Percentiles rank a stretch among this genome's conserved stretches.
phyloP scores from a whole-genome alignment of 2,113 vertebrate genomes.

The Rhegmatorhina hoffmannsi region DNA sequence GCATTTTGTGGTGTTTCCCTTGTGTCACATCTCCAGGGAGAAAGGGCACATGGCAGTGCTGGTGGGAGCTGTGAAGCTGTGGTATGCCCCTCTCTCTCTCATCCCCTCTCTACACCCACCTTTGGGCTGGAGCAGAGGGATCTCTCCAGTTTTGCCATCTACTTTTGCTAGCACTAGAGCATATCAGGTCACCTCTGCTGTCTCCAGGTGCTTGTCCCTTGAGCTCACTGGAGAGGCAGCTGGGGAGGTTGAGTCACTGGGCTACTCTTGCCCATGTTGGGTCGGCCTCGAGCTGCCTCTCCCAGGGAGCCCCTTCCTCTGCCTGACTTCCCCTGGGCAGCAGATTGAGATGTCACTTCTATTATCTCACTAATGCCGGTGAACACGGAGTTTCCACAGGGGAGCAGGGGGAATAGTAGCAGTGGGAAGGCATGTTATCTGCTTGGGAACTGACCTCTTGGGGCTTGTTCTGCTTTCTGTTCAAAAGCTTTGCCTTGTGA shows the following conservation, averaged over 20 bases:
- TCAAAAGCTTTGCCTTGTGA: background rate
- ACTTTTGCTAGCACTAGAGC: background rate
- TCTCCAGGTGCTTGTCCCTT: background rate
- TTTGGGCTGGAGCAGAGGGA: background rate
- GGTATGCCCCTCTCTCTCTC: background rate
- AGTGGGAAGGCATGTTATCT: background rate
- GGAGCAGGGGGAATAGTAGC: background rate
- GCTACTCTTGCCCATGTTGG: background rate
- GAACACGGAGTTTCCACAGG: background rate
- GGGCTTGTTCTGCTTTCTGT: background rate
- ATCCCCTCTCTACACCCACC: background rate
- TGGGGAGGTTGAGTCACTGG: background rate
- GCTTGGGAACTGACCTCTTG: background rate
- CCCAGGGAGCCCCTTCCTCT: background rate
- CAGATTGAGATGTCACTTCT: background rate
- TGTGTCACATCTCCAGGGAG: fast-evolving
- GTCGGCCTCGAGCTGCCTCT: background rate
- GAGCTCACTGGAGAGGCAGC: background rate
- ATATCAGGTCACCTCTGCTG: fast-evolving
- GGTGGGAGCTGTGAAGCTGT: background rate
- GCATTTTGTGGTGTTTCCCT: background rate
- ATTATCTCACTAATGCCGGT: background rate
- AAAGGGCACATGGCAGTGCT: fast-evolving
- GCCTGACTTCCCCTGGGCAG: background rate
- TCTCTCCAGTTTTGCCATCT: background rate